These are phyloP conservation scores for Protodeltote pygarga DNA, from an alignment of 2,888 invertebrate genomes.

Conservation along the genomic window DNA sequence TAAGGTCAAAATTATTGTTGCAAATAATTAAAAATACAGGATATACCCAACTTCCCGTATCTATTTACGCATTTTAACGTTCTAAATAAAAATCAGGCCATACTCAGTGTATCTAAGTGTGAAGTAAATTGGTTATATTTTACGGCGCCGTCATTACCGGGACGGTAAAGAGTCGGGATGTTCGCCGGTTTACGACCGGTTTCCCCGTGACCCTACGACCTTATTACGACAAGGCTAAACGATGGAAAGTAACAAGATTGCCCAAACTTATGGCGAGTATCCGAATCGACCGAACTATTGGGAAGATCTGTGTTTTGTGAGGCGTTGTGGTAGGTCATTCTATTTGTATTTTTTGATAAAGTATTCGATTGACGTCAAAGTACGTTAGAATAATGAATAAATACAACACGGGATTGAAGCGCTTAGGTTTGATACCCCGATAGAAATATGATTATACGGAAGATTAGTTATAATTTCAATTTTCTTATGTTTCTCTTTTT, in stretches of 20 bases:
- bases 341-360: too few relatives aligned
- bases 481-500: too few relatives aligned
- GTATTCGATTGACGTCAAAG: too few relatives aligned
- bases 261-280: constrained; percentile 38
- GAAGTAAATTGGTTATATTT: constrained; percentile 83
- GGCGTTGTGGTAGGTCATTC: too few relatives aligned
- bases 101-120: constrained; percentile 66
- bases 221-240: constrained; percentile 67
- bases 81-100: constrained; percentile 48
- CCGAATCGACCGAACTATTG: constrained; percentile 20
- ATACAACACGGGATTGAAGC: too few relatives aligned
- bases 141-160: constrained; percentile 76
- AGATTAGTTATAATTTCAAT: too few relatives aligned
- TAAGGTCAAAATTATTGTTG: too few relatives aligned
- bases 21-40: too few relatives aligned
- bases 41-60: too few relatives aligned
- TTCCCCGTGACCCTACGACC: constrained; percentile 73
- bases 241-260: constrained; percentile 49
- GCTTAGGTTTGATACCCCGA: too few relatives aligned
- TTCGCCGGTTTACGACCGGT: constrained; percentile 74
- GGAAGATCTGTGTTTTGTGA: background rate
- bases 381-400: too few relatives aligned
- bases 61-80: constrained; percentile 41
- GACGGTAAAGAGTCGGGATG: constrained; percentile 74
- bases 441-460: too few relatives aligned